Evolutionary conservation across 2,888 invertebrate species (phyloP).

Genomic region (Nematopogon swammerdamellus): DNA sequence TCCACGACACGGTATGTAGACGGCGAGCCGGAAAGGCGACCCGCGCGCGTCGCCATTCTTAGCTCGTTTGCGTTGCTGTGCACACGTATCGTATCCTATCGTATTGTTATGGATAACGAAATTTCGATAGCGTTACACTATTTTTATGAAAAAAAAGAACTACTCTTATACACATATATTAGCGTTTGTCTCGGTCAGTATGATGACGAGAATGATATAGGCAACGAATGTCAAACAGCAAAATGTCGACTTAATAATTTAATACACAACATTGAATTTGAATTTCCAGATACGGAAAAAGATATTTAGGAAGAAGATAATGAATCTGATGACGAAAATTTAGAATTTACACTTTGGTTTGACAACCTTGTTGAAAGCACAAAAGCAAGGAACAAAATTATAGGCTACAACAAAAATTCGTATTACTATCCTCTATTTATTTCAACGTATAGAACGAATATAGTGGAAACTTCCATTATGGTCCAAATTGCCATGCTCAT

Average conservation of each 20-base stretch:
- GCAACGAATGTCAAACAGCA: background rate
- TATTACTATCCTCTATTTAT: slow-evolving; percentile 4
- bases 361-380: slow-evolving; percentile 1
- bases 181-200: slow-evolving; percentile 4
- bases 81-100: too few relatives aligned
- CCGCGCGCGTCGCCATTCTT: too few relatives aligned
- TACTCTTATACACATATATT: slow-evolving; percentile 1
- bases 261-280: slow-evolving; percentile 1
- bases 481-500: slow-evolving; percentile 2
- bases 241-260: slow-evolving; percentile 3
- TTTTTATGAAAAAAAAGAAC: too few relatives aligned
- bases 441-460: slow-evolving; percentile 3
- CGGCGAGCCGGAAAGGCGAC: too few relatives aligned
- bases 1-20: too few relatives aligned
- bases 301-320: background rate
- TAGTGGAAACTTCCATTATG: slow-evolving; percentile 3
- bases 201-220: background rate
- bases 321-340: slow-evolving; percentile 1
- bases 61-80: too few relatives aligned
- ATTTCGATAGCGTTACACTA: too few relatives aligned
- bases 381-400: slow-evolving; percentile 1
- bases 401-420: slow-evolving; percentile 2
- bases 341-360: slow-evolving; percentile 4
- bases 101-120: too few relatives aligned
- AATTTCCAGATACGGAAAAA: background rate